Percentiles rank a stretch among this genome's conserved stretches.
Conservation (phyloP, 2,888 invertebrate genomes). For the Gari tellinella region DNA sequence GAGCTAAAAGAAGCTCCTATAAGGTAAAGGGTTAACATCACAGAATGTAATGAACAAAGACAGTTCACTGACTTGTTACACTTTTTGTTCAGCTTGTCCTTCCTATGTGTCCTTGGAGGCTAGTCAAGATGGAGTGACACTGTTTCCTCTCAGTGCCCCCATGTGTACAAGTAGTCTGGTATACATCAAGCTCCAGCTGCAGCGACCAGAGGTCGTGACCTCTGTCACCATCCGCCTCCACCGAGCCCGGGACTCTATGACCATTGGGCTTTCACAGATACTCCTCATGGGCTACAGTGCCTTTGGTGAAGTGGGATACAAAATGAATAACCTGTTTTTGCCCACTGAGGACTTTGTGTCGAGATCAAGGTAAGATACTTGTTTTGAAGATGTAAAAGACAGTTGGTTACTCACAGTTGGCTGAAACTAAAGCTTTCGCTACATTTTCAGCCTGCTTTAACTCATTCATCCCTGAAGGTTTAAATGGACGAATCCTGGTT, state of each 20-base stretch:
- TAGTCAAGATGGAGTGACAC: constrained; percentile 91
- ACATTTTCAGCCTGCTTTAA: too few species aligned
- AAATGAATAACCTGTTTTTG: constrained; percentile 68
- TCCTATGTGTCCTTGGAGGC: constrained; percentile 93
- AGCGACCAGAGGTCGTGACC: constrained; percentile 93
- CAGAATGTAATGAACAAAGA: too few species aligned
- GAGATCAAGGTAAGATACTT: constrained; percentile 77
- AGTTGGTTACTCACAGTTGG: too few species aligned
- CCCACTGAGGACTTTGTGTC: constrained; percentile 82
- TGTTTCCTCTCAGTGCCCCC: constrained; percentile 94
- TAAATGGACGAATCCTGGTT: too few species aligned
- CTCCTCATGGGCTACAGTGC: constrained; percentile 93
- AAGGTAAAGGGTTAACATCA: too few species aligned
- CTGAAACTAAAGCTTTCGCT: too few species aligned
- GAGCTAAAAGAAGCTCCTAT: too few species aligned
- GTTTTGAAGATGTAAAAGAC: too few species aligned
- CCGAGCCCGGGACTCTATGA: constrained; percentile 95
- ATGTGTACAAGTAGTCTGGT: constrained; percentile 93
- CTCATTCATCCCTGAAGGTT: too few species aligned
- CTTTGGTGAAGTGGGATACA: constrained; percentile 87
- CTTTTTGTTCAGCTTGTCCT: constrained; percentile 89
- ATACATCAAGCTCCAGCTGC: constrained; percentile 92
- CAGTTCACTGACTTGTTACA: too few species aligned
- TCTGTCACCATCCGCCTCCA: constrained; percentile 91
- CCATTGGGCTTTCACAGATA: constrained; percentile 95